Evolutionary conservation across 1,140 invertebrate species (phyloP).

Genomic region (Heliconius melpomene): DNA sequence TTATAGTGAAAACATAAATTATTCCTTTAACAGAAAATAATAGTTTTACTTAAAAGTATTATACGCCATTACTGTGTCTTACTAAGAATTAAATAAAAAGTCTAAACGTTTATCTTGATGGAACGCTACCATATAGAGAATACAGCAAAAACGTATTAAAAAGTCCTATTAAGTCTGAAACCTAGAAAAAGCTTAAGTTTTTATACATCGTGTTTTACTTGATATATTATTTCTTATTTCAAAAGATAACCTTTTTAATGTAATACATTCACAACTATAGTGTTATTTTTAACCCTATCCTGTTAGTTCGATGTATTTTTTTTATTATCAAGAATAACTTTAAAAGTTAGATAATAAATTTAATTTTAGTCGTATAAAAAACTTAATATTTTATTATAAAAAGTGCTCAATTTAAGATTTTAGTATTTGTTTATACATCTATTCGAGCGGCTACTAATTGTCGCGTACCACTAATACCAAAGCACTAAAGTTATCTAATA

Average conservation of each 20-base stretch:
- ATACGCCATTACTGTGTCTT: not conserved
- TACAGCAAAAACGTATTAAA: constrained; percentile 25
- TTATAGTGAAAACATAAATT: no score
- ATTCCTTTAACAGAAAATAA: not conserved
- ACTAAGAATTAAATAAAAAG: constrained; percentile 25
- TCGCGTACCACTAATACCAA: not conserved
- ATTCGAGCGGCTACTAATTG: constrained; percentile 7
- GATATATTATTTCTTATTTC: not conserved
- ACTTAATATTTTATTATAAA: no score
- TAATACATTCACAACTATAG: not conserved
- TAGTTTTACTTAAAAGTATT: not conserved
- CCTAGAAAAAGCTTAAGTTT: constrained; percentile 11
- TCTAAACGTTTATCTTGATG: constrained; percentile 39
- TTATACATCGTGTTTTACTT: not conserved
- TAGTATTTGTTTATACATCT: not conserved
- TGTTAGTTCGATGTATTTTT: not conserved
- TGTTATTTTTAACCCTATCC: not conserved
- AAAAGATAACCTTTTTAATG: not conserved
- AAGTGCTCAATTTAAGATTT: no score
- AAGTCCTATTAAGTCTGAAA: constrained; percentile 19
- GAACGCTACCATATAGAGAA: constrained; percentile 34
- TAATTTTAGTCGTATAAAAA: no score
- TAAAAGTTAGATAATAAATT: no score
- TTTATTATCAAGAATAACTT: no score
- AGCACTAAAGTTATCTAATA: constrained; percentile 25